These are phyloP conservation scores for Semaprochilodus insignis DNA, from an alignment of 2,797 vertebrate genomes.

Conservation along the genomic window DNA sequence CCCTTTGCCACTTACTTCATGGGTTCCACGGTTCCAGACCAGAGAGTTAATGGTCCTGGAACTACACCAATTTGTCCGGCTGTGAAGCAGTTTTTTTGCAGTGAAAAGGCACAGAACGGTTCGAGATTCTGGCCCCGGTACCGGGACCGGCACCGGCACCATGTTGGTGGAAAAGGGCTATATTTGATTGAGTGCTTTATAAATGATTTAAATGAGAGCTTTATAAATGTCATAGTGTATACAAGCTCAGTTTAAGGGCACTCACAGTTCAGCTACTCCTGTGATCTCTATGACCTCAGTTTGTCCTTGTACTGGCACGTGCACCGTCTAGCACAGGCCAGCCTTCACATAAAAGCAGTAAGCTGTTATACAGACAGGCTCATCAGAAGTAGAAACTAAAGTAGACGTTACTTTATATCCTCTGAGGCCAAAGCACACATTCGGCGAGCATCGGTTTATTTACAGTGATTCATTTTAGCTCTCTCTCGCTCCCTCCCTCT, in stretches of 20 bases:
- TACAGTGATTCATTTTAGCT: constrained; percentile 63
- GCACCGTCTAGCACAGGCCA: not conserved
- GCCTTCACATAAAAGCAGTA: not conserved
- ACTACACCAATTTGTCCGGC: too few relatives aligned
- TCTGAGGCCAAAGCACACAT: constrained; percentile 14
- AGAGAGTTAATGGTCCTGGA: too few relatives aligned
- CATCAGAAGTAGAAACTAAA: constrained; percentile 10
- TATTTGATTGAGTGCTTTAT: not conserved
- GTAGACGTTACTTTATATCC: constrained; percentile 10
- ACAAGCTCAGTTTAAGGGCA: too few relatives aligned
- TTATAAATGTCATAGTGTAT: not conserved
- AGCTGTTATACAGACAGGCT: not conserved
- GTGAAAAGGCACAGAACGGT: too few relatives aligned
- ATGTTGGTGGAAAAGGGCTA: too few relatives aligned
- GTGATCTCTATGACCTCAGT: not conserved
- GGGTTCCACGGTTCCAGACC: too few relatives aligned
- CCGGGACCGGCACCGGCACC: too few relatives aligned
- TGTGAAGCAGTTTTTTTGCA: too few relatives aligned
- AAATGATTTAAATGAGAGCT: not conserved
- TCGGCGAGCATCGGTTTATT: constrained; percentile 66
- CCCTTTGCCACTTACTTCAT: too few relatives aligned
- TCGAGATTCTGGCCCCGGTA: too few relatives aligned
- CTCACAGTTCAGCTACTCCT: not conserved
- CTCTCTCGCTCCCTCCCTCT: constrained; percentile 35
- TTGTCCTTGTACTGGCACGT: not conserved